A percentile compares a stretch with the other conserved stretches of the same genome.
Evolutionary conservation across 2,113 vertebrate species (phyloP).

Genomic region (Cephalopholis sonnerati): DNA sequence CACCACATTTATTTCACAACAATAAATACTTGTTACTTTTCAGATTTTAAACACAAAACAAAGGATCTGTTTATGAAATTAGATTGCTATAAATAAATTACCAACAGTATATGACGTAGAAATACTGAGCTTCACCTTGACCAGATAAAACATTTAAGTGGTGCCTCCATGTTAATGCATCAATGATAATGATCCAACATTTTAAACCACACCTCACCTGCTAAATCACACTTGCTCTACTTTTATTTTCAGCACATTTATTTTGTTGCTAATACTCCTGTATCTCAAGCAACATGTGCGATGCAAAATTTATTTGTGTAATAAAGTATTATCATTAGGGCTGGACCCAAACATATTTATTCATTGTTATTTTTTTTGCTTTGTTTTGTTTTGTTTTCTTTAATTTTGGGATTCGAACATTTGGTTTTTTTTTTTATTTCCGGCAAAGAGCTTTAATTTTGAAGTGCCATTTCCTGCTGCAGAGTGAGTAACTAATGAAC

Average conservation of each 20-base stretch:
- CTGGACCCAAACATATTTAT: too few relatives aligned
- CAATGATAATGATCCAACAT: too few relatives aligned
- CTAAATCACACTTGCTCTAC: not conserved
- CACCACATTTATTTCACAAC: not conserved
- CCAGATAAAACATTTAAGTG: not conserved
- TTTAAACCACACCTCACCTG: too few relatives aligned
- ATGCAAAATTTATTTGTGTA: not conserved
- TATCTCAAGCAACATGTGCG: not conserved
- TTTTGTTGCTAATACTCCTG: not conserved
- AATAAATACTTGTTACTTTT: not conserved
- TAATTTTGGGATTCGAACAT: too few relatives aligned
- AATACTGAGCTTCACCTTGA: not conserved
- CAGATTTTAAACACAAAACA: not conserved
- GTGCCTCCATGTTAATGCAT: too few relatives aligned
- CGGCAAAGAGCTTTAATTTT: too few relatives aligned
- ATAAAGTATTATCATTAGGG: not conserved
- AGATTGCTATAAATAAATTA: not conserved
- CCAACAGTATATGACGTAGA: too few relatives aligned
- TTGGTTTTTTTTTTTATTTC: too few relatives aligned
- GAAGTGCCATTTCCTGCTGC: too few relatives aligned
- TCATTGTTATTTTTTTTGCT: too few relatives aligned
- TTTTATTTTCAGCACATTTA: not conserved
- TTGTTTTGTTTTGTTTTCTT: too few relatives aligned
- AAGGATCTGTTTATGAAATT: not conserved
- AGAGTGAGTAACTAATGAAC: too few relatives aligned